Evolutionary conservation across 2,797 vertebrate species (phyloP).

Genomic region (Melanotaenia trifasciata): DNA sequence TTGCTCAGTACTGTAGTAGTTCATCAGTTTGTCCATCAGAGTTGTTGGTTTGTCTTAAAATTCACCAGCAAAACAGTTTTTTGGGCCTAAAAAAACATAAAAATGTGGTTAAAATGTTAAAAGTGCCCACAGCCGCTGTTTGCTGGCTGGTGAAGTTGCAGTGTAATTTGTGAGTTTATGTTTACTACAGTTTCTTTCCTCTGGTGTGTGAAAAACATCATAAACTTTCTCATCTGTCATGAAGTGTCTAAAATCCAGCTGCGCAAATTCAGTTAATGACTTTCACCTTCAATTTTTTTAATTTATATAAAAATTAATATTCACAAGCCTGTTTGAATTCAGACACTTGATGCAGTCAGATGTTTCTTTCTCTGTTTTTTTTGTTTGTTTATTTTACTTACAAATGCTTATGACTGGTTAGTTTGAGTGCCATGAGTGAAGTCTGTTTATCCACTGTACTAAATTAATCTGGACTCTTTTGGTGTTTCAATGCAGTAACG

Average conservation of each 20-base stretch:
- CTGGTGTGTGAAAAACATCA: constrained; percentile 14
- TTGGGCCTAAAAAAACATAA: background rate
- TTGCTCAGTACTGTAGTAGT: background rate
- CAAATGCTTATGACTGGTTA: constrained; percentile 32
- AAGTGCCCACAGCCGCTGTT: background rate
- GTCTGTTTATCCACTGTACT: constrained; percentile 12
- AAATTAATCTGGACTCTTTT: background rate
- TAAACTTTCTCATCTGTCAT: constrained; percentile 26
- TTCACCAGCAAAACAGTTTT: background rate
- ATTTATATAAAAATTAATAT: constrained; percentile 2
- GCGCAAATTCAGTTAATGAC: constrained; percentile 3
- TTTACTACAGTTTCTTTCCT: background rate
- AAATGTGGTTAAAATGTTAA: background rate
- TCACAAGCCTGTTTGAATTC: constrained; percentile 39
- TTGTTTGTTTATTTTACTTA: constrained; percentile 24
- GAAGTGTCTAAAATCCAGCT: constrained; percentile 63
- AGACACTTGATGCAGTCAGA: constrained; percentile 47
- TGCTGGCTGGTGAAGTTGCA: background rate
- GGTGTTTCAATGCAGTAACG: constrained; percentile 10
- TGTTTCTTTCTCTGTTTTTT: background rate
- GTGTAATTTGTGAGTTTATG: constrained; percentile 15
- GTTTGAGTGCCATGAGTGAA: constrained; percentile 19
- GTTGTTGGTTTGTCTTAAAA: constrained; percentile 1
- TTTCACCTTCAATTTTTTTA: background rate
- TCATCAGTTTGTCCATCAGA: background rate